A percentile compares a stretch with the other conserved stretches of the same genome.
phyloP scores from a whole-genome alignment of 2,888 invertebrate genomes.

The Emesis russula region DNA sequence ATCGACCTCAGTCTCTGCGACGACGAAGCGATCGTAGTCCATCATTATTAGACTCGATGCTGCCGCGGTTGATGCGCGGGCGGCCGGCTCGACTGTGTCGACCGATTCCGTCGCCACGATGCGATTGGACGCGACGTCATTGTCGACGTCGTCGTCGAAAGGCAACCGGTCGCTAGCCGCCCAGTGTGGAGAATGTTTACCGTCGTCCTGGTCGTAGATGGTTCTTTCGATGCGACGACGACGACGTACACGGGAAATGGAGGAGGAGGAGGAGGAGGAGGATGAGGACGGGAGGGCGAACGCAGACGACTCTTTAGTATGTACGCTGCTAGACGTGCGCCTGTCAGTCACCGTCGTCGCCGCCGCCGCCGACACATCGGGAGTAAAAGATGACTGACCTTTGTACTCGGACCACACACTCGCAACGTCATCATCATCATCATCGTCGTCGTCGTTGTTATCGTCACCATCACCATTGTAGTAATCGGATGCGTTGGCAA shows the following conservation, averaged over 20 bases:
- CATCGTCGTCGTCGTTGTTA: no score
- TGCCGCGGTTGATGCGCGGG: not conserved
- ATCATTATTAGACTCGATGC: not conserved
- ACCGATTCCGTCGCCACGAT: not conserved
- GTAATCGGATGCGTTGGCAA: not conserved
- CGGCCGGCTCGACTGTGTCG: conserved; percentile 6
- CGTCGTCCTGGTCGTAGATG: not conserved
- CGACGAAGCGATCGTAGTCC: conserved; percentile 5
- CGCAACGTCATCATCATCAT: conserved; percentile 6
- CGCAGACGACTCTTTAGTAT: conserved; percentile 32
- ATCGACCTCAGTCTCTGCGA: not conserved
- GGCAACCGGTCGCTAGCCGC: not conserved
- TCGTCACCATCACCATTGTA: not conserved
- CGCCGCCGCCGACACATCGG: not conserved
- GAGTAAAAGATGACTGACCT: conserved; percentile 10
- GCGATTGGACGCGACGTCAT: conserved; percentile 6
- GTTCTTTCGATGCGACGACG: not conserved
- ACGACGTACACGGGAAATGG: no score
- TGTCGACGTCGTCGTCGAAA: not conserved
- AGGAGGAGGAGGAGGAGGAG: not conserved
- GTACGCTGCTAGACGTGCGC: conserved; percentile 21
- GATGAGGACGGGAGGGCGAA: not conserved
- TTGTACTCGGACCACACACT: conserved; percentile 37
- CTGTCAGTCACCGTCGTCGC: not conserved
- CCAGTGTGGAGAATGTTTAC: not conserved